Evolutionary conservation across 2,113 vertebrate species (phyloP), one percentile per base, ranked within the genome.

Genomic region (Centropus bengalensis): DNA sequence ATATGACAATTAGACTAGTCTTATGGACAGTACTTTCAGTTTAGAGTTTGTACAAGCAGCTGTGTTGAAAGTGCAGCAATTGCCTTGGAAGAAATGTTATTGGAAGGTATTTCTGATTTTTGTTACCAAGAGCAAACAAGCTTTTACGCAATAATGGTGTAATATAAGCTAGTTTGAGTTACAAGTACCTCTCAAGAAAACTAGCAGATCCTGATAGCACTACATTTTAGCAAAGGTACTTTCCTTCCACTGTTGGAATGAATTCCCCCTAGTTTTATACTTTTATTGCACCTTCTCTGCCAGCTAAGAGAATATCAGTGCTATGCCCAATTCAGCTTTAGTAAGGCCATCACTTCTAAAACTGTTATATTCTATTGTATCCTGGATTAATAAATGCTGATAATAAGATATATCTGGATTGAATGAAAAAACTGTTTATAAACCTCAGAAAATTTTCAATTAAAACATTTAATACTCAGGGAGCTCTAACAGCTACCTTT

Each of bases 141-240:
- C 76, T 86, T 88, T 74, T 84, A 91, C 90, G 58, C 14, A 14
- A 16, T 91, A 88, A 85, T 82, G 78, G 74, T 95, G 71, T 64
- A 88, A 94, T 85, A 81, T 62, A 59, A 96, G 36, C 24, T 27
- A 45, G 30, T 71, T 33, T 91, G 92, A 97, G 69, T 91, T 96
- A 95, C 47, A 91, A 71, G 23, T 68, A 86, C 10, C 45, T 85
- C 69, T 88, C 28, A 88, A 71, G 60, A 64, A 93, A 84, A 94
- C 94, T 93, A 67, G 40, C n/a, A 82, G 54, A 86, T 83, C 52
- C 54, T 73, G 69, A 89, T 91, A 86, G 49, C 77, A 89, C 64
- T 91, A 10, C 60, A 47, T 88, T 90, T 94, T 87, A 93, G 94
- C 85, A 85, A 86, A 93, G 49, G 69, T 79, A 60, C 47, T 74